phyloP scores from a whole-genome alignment of 2,797 vertebrate genomes.

The Ataeniobius toweri region DNA sequence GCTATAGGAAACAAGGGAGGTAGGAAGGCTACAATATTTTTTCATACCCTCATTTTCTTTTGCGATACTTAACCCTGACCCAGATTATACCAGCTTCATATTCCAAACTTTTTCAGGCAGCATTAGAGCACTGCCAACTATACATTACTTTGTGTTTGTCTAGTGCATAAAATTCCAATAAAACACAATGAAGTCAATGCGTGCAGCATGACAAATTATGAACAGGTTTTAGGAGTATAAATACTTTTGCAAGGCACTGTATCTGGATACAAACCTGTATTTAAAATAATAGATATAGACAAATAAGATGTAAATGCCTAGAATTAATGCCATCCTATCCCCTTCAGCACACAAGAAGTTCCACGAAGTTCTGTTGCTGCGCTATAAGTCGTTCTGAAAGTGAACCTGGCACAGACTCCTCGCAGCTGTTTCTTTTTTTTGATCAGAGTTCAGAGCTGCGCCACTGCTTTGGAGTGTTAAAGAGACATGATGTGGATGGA shows the following conservation, averaged over 20 bases:
- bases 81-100: neutral
- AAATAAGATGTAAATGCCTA: slow-evolving; percentile 13
- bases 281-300: neutral
- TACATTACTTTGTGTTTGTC: neutral
- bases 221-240: neutral
- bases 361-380: slow-evolving; percentile 7
- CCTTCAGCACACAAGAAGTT: slow-evolving; percentile 1
- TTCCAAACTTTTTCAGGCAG: neutral
- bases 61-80: neutral
- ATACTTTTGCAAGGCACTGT: neutral
- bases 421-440: slow-evolving; percentile 45
- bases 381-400: slow-evolving; percentile 26
- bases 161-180: neutral
- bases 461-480: slow-evolving; percentile 65
- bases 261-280: neutral
- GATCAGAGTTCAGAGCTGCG: slow-evolving; percentile 43
- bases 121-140: neutral
- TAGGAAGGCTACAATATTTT: neutral
- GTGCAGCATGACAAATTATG: neutral
- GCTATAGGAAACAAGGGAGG: neutral
- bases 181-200: neutral
- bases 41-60: neutral
- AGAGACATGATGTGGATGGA: slow-evolving; percentile 71
- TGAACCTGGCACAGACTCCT: slow-evolving; percentile 31
- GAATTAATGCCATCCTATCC: neutral